phyloP scores from a whole-genome alignment of 2,797 vertebrate species.

The Orestias chungarensis region DNA sequence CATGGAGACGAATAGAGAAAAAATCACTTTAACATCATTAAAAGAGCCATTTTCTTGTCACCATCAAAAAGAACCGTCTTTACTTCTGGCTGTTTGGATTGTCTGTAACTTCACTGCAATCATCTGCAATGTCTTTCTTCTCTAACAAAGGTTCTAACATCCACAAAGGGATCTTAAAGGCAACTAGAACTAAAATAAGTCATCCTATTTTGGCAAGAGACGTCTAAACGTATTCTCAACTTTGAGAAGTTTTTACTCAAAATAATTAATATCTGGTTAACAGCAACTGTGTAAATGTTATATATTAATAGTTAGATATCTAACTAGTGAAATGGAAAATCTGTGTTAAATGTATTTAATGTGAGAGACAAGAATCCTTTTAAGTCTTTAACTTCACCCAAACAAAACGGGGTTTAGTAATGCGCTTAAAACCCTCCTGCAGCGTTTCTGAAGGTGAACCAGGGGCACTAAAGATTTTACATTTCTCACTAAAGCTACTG shows the following conservation, averaged over 20 bases:
- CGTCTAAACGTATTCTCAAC: background rate
- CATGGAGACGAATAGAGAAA: background rate
- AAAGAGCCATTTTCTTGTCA: slow-evolving; percentile 1
- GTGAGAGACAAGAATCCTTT: slow-evolving; percentile 3
- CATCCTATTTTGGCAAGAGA: background rate
- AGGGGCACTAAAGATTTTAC: background rate
- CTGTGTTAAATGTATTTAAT: slow-evolving; percentile 8
- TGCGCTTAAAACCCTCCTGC: slow-evolving; percentile 21
- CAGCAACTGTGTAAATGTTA: background rate
- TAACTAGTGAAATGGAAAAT: background rate
- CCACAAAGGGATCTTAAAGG: background rate
- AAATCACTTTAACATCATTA: background rate
- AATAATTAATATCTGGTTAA: background rate
- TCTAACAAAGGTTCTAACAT: slow-evolving; percentile 14
- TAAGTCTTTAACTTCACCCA: slow-evolving; percentile 1
- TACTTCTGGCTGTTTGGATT: slow-evolving; percentile 5
- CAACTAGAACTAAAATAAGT: background rate
- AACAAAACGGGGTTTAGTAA: slow-evolving; percentile 26
- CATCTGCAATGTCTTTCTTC: slow-evolving; percentile 15
- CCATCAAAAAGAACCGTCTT: slow-evolving; percentile 7
- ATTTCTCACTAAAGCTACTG: slow-evolving; percentile 17
- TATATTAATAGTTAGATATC: background rate
- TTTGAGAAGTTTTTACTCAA: background rate
- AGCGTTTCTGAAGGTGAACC: slow-evolving; percentile 28
- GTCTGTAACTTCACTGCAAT: slow-evolving; percentile 29